These are phyloP conservation scores for Sinodicranocentrus sp. DNA, from an alignment of 2,888 invertebrate species.

Conservation along the genomic window DNA sequence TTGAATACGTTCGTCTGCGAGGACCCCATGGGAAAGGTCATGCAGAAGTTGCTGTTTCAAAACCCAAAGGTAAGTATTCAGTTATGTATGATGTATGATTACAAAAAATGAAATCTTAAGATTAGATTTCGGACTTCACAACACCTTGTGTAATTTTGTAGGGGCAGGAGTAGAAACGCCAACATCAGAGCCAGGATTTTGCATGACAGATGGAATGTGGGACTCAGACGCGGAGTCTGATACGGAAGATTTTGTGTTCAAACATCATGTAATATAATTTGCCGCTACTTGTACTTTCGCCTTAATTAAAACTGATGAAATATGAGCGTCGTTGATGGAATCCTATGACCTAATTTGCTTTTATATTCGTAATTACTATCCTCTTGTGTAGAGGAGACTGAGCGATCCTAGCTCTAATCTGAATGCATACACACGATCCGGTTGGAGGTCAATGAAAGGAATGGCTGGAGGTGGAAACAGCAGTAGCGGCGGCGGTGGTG, in stretches of 20 bases:
- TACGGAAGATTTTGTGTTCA: conserved; percentile 89
- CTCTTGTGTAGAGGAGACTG: conserved; percentile 83
- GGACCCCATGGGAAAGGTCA: conserved; percentile 97
- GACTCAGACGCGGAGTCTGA: conserved; percentile 94
- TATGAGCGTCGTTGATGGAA: neutral
- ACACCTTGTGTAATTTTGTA: conserved; percentile 64
- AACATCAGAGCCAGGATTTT: conserved; percentile 91
- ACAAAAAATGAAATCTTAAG: neutral
- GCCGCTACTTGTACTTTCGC: neutral
- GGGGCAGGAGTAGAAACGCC: conserved; percentile 95
- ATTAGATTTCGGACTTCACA: neutral
- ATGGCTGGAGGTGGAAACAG: conserved; percentile 81
- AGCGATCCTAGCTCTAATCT: conserved; percentile 96
- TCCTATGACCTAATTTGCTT: conserved; percentile 1
- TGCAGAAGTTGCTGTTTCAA: conserved; percentile 97
- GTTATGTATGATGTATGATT: no score
- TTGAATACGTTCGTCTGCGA: conserved; percentile 99
- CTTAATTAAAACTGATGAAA: conserved; percentile 17
- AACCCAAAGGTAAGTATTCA: conserved; percentile 85
- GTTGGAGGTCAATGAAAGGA: conserved; percentile 79
- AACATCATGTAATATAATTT: conserved; percentile 83
- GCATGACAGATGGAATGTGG: conserved; percentile 90
- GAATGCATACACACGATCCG: conserved; percentile 89
- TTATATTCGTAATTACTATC: conserved; percentile 17
- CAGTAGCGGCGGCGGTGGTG: conserved; percentile 81